These are phyloP conservation scores for Metopia argyrocephala DNA, from an alignment of 2,888 invertebrate genomes.

Conservation along the genomic window DNA sequence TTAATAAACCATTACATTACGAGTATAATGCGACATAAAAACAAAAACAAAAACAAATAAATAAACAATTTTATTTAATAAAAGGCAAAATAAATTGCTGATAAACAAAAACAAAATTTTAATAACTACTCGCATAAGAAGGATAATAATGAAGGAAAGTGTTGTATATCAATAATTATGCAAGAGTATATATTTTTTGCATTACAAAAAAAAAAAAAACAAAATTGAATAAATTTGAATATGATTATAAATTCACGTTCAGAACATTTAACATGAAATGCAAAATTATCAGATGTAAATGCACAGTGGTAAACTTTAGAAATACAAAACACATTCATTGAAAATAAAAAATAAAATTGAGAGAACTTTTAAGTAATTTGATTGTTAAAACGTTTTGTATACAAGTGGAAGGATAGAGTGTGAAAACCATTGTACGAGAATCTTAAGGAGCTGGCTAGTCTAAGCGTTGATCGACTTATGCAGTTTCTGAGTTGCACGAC, in stretches of 20 bases:
- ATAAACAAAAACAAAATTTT: conserved; percentile 37
- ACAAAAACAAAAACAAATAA: conserved; percentile 6
- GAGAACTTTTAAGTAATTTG: too few relatives aligned
- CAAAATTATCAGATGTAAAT: background rate
- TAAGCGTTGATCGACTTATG: too few relatives aligned
- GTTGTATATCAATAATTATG: conserved; percentile 31
- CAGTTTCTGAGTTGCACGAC: too few relatives aligned
- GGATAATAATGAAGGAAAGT: conserved; percentile 22
- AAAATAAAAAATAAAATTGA: too few relatives aligned
- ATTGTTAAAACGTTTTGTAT: too few relatives aligned
- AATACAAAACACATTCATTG: background rate
- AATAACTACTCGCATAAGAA: background rate
- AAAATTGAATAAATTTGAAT: conserved; percentile 45
- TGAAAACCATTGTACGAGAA: too few relatives aligned
- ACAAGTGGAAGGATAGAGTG: too few relatives aligned
- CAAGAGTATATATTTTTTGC: background rate
- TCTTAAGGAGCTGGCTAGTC: too few relatives aligned
- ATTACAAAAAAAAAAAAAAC: background rate
- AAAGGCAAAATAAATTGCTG: conserved; percentile 33
- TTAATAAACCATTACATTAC: background rate
- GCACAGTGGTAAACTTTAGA: background rate
- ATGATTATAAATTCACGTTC: conserved; percentile 56
- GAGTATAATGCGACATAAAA: background rate
- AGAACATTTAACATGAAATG: conserved; percentile 48
- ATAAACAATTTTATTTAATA: conserved; percentile 49